phyloP scores from a whole-genome alignment of 2,888 invertebrate genomes.

The Erebia aethiops region DNA sequence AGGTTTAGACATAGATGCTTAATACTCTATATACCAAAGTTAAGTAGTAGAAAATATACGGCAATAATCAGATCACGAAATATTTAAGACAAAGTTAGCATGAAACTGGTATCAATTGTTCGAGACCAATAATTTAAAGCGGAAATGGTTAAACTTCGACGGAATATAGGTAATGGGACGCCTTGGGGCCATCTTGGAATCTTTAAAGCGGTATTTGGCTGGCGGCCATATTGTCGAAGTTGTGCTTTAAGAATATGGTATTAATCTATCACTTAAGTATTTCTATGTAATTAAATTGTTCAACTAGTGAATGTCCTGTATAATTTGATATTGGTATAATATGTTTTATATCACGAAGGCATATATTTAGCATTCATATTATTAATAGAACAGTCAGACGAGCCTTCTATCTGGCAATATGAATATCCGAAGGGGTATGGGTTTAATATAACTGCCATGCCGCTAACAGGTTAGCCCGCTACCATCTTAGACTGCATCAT shows the following conservation, averaged over 20 bases:
- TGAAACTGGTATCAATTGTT: constrained; percentile 19
- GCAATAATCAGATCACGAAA: constrained; percentile 16
- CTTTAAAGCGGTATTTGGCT: constrained; percentile 27
- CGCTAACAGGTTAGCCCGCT: no score
- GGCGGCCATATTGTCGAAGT: constrained; percentile 12
- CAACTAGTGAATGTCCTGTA: no score
- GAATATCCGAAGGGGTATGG: no score
- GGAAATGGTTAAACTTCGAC: constrained; percentile 34
- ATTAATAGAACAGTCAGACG: no score
- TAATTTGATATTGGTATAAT: no score
- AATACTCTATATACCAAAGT: not conserved
- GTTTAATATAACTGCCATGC: no score
- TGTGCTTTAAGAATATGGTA: constrained; percentile 17
- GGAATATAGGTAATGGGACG: constrained; percentile 27
- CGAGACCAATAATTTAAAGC: constrained; percentile 34
- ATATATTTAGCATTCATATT: no score
- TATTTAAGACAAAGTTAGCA: constrained; percentile 11
- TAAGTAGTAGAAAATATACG: constrained; percentile 3
- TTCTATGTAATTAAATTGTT: not conserved
- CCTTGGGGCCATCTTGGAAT: constrained; percentile 25
- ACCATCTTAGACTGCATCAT: no score
- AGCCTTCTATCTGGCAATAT: no score
- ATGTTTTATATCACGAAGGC: no score
- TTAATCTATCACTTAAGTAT: not conserved
- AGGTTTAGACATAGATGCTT: no score